phyloP scores from a whole-genome alignment of 2,113 vertebrate species.

The Xerus inauris region DNA sequence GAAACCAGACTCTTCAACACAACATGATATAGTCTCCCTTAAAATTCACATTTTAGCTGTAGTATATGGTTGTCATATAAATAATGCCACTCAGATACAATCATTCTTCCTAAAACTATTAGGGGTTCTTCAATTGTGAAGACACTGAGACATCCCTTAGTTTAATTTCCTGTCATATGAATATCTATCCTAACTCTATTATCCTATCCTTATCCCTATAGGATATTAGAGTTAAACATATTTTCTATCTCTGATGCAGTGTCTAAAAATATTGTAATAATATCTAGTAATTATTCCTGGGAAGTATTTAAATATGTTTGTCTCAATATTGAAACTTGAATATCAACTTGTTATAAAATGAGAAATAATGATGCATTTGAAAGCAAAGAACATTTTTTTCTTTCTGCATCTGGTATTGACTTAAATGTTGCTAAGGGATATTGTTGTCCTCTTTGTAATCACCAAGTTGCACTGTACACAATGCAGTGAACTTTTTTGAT shows the following conservation, averaged over 20 bases:
- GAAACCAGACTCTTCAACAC: neutral
- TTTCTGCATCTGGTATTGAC: neutral
- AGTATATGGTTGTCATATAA: neutral
- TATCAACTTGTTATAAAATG: neutral
- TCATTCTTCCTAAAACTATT: neutral
- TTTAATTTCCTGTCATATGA: neutral
- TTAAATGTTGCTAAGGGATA: neutral
- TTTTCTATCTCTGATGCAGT: neutral
- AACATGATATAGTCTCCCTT: neutral
- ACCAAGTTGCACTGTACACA: neutral
- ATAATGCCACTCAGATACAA: neutral
- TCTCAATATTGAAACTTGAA: neutral
- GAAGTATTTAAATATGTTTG: neutral
- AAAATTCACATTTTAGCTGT: neutral
- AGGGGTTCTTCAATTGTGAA: neutral
- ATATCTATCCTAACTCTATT: no score
- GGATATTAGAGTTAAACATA: neutral
- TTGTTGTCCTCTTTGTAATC: neutral
- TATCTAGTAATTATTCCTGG: neutral
- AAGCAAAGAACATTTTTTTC: neutral
- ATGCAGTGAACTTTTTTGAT: neutral
- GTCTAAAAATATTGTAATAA: neutral
- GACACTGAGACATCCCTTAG: neutral
- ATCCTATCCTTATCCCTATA: no score
- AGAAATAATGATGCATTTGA: slow-evolving; percentile 9